A percentile compares a stretch with the other conserved stretches of the same genome.
Conservation (phyloP, 2,113 vertebrate genomes). For the Talpa occidentalis region DNA sequence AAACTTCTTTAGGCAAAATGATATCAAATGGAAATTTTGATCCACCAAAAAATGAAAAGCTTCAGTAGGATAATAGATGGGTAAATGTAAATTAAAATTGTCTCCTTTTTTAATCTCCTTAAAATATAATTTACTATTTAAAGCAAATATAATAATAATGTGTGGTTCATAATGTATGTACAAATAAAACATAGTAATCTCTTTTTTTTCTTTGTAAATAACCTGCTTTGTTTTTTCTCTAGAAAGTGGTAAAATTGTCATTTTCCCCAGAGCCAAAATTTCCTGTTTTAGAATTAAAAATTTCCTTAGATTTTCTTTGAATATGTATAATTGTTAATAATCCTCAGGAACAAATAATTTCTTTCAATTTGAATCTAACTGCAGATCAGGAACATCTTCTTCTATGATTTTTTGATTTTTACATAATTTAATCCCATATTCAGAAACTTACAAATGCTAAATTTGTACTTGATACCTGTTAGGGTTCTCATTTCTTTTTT, state of each 20-base stretch:
- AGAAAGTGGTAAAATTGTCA: background rate
- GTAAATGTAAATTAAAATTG: background rate
- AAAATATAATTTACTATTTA: background rate
- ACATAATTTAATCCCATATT: background rate
- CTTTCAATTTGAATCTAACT: background rate
- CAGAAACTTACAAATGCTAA: background rate
- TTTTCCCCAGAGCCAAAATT: background rate
- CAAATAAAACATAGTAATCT: background rate
- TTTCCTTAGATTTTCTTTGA: background rate
- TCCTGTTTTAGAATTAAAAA: background rate
- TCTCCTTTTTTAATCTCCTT: background rate
- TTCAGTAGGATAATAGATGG: background rate
- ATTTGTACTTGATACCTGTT: background rate
- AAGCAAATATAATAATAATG: background rate
- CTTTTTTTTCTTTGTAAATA: slow-evolving; percentile 3
- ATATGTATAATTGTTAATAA: background rate
- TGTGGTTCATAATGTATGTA: background rate
- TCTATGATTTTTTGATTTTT: background rate
- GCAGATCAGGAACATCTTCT: background rate
- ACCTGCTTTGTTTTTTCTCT: background rate
- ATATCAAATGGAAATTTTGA: background rate
- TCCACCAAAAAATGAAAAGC: background rate
- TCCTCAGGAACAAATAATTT: background rate
- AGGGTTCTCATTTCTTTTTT: background rate
- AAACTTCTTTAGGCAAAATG: background rate